Percentiles rank a stretch among this genome's conserved stretches.
phyloP scores from a whole-genome alignment of 2,797 vertebrate genomes.

The Sebastes minor region DNA sequence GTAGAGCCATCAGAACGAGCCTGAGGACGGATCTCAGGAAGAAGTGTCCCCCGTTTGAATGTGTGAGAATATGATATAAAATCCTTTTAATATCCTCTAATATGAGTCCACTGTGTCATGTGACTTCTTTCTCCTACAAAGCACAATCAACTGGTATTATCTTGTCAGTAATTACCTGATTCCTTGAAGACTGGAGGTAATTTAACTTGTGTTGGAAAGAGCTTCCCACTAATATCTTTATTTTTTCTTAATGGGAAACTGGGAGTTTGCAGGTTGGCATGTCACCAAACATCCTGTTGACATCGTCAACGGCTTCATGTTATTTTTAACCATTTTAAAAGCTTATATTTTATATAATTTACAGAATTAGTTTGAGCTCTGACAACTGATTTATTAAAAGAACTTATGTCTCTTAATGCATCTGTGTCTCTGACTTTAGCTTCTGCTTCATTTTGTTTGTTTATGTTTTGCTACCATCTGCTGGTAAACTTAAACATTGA shows the following conservation, averaged over 20 bases:
- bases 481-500: background rate
- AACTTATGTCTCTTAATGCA: background rate
- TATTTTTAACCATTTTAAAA: background rate
- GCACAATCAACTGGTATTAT: background rate
- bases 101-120: background rate
- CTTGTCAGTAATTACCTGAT: background rate
- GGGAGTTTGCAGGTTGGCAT: background rate
- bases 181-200: background rate
- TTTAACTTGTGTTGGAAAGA: background rate
- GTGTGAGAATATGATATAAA: background rate
- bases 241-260: background rate
- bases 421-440: background rate
- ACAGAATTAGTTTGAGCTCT: background rate
- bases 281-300: background rate
- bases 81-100: background rate
- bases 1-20: background rate
- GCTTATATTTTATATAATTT: too few relatives aligned
- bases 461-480: constrained; percentile 47
- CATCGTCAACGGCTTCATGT: background rate
- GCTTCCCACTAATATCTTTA: background rate
- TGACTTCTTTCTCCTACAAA: background rate
- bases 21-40: too few relatives aligned
- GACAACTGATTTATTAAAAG: background rate
- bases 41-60: background rate
- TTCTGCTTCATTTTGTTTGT: background rate